phyloP scores from a whole-genome alignment of 2,113 vertebrate species.

The Macquaria ambigua region DNA sequence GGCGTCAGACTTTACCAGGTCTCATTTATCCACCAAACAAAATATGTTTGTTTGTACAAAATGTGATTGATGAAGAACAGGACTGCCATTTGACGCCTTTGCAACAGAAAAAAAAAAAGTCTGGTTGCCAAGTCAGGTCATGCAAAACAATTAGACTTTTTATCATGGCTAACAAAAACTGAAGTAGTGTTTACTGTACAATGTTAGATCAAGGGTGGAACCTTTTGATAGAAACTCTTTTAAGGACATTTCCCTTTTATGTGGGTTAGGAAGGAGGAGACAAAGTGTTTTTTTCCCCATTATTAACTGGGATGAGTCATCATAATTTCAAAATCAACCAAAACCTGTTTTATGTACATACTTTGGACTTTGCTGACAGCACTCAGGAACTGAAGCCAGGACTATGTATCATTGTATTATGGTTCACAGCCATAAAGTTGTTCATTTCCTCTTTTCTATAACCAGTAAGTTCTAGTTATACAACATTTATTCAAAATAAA shows the following conservation, averaged over 20 bases:
- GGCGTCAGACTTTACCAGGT: not conserved
- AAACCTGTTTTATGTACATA: conserved; percentile 86
- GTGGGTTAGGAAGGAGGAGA: conserved; percentile 77
- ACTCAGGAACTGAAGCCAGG: conserved; percentile 82
- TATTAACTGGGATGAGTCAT: conserved; percentile 83
- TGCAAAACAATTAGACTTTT: conserved; percentile 40
- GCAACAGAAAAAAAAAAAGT: conserved; percentile 18
- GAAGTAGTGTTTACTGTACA: conserved; percentile 66
- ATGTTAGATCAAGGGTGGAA: conserved; percentile 67
- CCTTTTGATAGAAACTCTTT: conserved; percentile 70
- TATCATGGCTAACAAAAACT: conserved; percentile 42
- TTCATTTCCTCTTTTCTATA: conserved; percentile 84
- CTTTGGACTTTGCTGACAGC: conserved; percentile 80
- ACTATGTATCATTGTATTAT: conserved; percentile 72
- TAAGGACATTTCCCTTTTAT: conserved; percentile 71
- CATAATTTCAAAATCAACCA: conserved; percentile 84
- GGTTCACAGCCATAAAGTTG: conserved; percentile 81
- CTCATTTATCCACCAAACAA: conserved; percentile 19
- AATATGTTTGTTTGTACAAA: conserved; percentile 42
- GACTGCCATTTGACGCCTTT: conserved; percentile 25
- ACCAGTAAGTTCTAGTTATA: conserved; percentile 59
- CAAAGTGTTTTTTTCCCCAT: conserved; percentile 71
- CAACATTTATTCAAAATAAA: conserved; percentile 47
- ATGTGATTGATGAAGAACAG: conserved; percentile 32
- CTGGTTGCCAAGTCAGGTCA: conserved; percentile 24